Percentiles rank a stretch among this genome's conserved stretches.
Evolutionary conservation across 1,140 invertebrate species (phyloP).

Genomic region (Nephotettix cincticeps): DNA sequence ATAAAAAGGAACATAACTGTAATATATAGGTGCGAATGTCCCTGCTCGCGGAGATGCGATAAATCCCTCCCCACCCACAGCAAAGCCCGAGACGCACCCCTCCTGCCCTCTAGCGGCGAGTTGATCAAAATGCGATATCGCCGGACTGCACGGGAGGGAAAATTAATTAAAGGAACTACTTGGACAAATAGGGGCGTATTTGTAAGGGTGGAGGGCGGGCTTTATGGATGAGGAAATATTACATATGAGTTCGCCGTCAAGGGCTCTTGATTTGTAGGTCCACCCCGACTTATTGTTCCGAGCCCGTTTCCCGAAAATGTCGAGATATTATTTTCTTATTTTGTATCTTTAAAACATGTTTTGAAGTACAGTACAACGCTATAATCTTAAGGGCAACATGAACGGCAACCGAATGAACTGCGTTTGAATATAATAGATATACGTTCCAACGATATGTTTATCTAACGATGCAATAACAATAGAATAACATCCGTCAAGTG

Average conservation of each 20-base stretch:
- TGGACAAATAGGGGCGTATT: slow-evolving; percentile 12
- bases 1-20: slow-evolving; percentile 26
- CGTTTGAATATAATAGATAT: no score
- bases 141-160: neutral
- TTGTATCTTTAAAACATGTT: no score
- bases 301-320: no score
- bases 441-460: no score
- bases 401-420: no score
- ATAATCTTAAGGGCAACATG: no score
- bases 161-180: slow-evolving; percentile 14
- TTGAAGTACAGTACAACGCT: no score
- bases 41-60: neutral
- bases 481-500: no score
- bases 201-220: neutral
- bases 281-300: no score
- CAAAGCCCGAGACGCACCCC: neutral
- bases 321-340: no score
- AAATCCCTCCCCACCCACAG: neutral
- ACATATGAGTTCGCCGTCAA: neutral
- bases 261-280: no score
- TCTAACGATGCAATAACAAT: no score
- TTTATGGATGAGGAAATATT: neutral
- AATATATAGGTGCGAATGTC: slow-evolving; percentile 23
- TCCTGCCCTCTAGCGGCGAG: neutral
- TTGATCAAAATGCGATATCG: slow-evolving; percentile 14